Evolutionary conservation across 2,113 vertebrate genomes (phyloP).

Genomic region (Macrotis lagotis): DNA sequence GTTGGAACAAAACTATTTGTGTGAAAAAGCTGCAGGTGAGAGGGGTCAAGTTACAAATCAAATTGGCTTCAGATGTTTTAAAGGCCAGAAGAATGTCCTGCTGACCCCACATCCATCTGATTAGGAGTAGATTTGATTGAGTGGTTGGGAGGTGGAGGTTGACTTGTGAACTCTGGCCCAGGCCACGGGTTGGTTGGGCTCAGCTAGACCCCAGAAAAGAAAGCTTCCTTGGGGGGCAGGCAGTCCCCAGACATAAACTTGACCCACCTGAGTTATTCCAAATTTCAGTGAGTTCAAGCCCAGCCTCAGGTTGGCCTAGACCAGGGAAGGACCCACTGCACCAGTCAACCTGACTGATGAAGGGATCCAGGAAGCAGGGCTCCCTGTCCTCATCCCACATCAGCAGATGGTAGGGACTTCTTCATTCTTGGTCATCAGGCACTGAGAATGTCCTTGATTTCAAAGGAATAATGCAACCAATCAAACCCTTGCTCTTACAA

Average conservation of each 20-base stretch:
- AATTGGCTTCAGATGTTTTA: background rate
- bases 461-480: too few species aligned
- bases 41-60: background rate
- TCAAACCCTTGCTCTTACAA: background rate
- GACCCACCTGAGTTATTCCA: background rate
- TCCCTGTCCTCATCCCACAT: too few species aligned
- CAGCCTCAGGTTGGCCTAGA: background rate
- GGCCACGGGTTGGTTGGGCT: too few species aligned
- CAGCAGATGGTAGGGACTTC: background rate
- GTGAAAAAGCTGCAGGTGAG: background rate
- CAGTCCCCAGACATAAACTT: too few species aligned
- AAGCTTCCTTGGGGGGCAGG: too few species aligned
- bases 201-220: too few species aligned
- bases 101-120: too few species aligned
- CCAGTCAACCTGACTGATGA: too few species aligned
- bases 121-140: too few species aligned
- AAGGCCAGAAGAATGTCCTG: background rate
- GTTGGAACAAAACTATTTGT: background rate
- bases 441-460: too few species aligned
- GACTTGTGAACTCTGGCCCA: background rate
- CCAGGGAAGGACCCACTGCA: background rate
- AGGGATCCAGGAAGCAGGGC: background rate
- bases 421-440: too few species aligned
- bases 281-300: background rate
- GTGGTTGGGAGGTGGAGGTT: too few species aligned